Conservation (phyloP, 2,888 invertebrate species). For the Philonicus albiceps region DNA sequence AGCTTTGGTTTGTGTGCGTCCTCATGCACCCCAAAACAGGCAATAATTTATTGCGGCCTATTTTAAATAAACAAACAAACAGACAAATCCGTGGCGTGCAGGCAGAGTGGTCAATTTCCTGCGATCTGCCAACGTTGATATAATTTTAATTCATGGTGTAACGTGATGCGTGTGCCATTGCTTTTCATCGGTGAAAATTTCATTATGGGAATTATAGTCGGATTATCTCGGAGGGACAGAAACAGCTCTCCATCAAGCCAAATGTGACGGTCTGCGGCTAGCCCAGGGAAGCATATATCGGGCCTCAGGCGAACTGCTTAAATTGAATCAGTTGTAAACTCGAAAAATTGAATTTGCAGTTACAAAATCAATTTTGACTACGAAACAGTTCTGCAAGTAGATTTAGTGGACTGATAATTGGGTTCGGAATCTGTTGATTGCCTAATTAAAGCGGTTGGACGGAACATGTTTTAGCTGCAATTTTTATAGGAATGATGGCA, state of each 20-base stretch:
- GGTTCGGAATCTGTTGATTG: not conserved
- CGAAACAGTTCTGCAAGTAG: not conserved
- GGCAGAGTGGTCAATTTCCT: not conserved
- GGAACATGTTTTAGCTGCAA: not conserved
- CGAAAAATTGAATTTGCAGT: not conserved
- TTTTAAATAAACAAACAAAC: not conserved
- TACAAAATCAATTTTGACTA: not conserved
- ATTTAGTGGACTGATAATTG: not conserved
- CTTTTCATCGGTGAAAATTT: conserved; percentile 3
- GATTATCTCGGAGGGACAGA: not conserved
- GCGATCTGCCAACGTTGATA: not conserved
- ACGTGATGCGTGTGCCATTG: not conserved
- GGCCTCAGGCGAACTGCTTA: not conserved
- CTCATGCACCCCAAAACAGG: not conserved
- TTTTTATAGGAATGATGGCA: not conserved
- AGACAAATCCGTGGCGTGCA: not conserved
- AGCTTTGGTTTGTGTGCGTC: not conserved
- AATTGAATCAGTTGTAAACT: not conserved
- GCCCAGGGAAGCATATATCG: not conserved
- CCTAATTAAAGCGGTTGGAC: not conserved
- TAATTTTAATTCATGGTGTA: conserved; percentile 5
- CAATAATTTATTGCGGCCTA: not conserved
- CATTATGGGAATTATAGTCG: not conserved
- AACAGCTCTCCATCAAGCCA: not conserved
- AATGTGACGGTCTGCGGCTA: not conserved